phyloP scores from a whole-genome alignment of 1,140 invertebrate genomes.

The Drosophila kurseongensis region DNA sequence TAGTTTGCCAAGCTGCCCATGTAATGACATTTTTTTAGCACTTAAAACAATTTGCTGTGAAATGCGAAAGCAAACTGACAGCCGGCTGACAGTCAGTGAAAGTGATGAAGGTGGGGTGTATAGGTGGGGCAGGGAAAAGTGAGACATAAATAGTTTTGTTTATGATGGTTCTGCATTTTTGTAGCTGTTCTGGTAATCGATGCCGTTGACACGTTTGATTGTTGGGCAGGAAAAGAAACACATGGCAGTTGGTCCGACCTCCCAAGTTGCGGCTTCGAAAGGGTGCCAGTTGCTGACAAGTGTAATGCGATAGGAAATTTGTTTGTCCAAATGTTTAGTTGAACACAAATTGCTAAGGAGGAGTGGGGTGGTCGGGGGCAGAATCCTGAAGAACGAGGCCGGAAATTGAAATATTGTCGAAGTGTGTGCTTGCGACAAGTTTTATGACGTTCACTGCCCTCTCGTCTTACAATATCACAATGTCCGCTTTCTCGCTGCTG shows the following conservation, averaged over 20 bases:
- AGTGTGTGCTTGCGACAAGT: slow-evolving; percentile 37
- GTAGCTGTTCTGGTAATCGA: slow-evolving; percentile 58
- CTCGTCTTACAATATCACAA: slow-evolving; percentile 14
- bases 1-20: slow-evolving; percentile 49
- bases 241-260: slow-evolving; percentile 40
- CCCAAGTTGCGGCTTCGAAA: slow-evolving; percentile 28
- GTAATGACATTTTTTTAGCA: slow-evolving; percentile 66
- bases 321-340: slow-evolving; percentile 32
- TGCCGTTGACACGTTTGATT: slow-evolving; percentile 53
- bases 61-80: slow-evolving; percentile 69
- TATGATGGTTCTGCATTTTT: slow-evolving; percentile 22
- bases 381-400: slow-evolving; percentile 35
- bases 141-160: slow-evolving; percentile 48
- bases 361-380: neutral
- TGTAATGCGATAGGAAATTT: slow-evolving; percentile 64
- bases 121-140: neutral
- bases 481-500: slow-evolving; percentile 29
- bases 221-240: slow-evolving; percentile 1
- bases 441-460: slow-evolving; percentile 20
- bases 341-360: neutral
- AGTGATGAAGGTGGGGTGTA: neutral
- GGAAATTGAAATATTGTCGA: slow-evolving; percentile 59
- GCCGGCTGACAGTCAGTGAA: slow-evolving; percentile 49
- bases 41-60: slow-evolving; percentile 72
- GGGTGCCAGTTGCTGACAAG: slow-evolving; percentile 14